A percentile compares a stretch with the other conserved stretches of the same genome.
phyloP scores from a whole-genome alignment of 1,140 invertebrate genomes.

The Phymorhynchus buccinoides region DNA sequence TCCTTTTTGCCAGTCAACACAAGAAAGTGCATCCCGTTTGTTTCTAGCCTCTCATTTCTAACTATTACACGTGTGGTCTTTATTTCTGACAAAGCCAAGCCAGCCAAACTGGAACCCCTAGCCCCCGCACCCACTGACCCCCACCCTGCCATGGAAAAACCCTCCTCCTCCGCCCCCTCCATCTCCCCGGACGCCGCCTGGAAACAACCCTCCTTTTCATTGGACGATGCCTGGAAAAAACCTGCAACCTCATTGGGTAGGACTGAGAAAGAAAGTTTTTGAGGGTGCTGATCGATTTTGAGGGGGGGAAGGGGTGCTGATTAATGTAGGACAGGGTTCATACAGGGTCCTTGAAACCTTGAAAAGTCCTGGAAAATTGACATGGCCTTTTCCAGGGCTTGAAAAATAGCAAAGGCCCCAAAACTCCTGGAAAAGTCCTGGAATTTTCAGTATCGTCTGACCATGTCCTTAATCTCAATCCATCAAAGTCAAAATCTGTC shows the following conservation, averaged over 20 bases:
- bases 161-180: constrained; percentile 53
- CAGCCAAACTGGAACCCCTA: background rate
- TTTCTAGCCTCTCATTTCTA: no score
- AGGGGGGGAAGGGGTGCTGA: background rate
- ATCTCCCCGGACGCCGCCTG: constrained; percentile 49
- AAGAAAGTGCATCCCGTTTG: no score
- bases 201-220: constrained; percentile 43
- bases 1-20: no score
- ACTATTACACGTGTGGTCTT: no score
- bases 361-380: no score
- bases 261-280: background rate
- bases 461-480: no score
- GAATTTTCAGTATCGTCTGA: no score
- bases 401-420: no score
- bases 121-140: no score
- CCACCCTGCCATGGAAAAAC: constrained; percentile 47
- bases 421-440: no score
- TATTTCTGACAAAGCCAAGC: background rate
- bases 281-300: background rate
- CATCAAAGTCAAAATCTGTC: no score
- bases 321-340: background rate
- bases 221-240: constrained; percentile 50
- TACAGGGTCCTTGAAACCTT: background rate
- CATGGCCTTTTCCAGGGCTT: no score
- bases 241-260: background rate